Evolutionary conservation across 2,888 invertebrate genomes (phyloP).

Genomic region (Operophtera brumata): DNA sequence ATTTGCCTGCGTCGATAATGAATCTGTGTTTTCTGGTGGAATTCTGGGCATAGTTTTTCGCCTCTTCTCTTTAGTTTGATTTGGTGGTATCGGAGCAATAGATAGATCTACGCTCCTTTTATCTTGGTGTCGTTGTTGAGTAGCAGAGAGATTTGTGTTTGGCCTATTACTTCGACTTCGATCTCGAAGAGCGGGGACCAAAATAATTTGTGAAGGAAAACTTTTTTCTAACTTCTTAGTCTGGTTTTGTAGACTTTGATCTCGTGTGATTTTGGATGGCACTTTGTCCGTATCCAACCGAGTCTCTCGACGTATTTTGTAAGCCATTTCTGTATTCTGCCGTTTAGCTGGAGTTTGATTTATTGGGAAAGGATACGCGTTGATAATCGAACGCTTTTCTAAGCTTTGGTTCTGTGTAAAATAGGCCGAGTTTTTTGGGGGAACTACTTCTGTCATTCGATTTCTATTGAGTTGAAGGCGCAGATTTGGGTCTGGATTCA

Average conservation of each 20-base stretch:
- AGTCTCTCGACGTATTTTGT: not conserved
- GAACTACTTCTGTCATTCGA: not conserved
- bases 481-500: not conserved
- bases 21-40: not conserved
- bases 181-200: not conserved
- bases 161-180: constrained; percentile 5
- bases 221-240: too few relatives aligned
- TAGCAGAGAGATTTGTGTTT: not conserved
- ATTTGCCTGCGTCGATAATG: constrained; percentile 4
- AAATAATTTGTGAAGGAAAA: not conserved
- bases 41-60: not conserved
- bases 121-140: not conserved
- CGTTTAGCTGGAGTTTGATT: not conserved
- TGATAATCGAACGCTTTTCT: not conserved
- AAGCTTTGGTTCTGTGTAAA: not conserved
- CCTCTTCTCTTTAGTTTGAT: not conserved
- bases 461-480: not conserved
- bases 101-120: constrained; percentile 6
- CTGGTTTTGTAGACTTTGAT: constrained; percentile 4
- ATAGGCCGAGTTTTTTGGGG: not conserved
- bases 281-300: not conserved
- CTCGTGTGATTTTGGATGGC: not conserved
- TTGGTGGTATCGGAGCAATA: not conserved
- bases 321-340: not conserved
- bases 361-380: not conserved